These are phyloP conservation scores for Tribolium freemani DNA, from an alignment of 2,888 invertebrate genomes.

Conservation along the genomic window DNA sequence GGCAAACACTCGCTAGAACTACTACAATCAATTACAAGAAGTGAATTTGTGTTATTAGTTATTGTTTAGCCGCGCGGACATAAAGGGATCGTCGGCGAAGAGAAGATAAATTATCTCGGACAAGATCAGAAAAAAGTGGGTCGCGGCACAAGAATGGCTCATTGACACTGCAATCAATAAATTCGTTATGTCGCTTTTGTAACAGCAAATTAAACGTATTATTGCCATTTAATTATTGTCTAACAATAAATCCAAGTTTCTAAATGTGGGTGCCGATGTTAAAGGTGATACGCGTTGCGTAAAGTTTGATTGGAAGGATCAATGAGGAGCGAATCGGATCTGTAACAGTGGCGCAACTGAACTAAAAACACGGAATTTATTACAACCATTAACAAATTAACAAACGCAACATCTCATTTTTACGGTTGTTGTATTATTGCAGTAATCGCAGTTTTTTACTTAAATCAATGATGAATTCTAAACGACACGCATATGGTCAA, in stretches of 20 bases:
- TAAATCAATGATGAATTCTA: background rate
- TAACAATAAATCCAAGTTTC: constrained; percentile 17
- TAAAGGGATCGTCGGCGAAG: background rate
- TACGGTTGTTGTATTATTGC: background rate
- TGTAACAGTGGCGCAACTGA: background rate
- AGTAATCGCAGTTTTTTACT: background rate
- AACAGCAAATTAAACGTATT: constrained; percentile 16
- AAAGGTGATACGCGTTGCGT: constrained; percentile 20
- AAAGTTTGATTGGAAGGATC: background rate
- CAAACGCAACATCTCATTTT: background rate
- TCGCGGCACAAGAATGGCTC: constrained; percentile 6
- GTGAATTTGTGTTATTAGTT: constrained; percentile 20
- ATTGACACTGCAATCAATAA: constrained; percentile 14
- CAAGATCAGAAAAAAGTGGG: constrained; percentile 28
- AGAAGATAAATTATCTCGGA: background rate
- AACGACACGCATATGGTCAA: background rate
- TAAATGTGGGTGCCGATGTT: constrained; percentile 15
- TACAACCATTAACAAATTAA: background rate
- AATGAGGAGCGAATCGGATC: background rate
- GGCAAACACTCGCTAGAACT: background rate
- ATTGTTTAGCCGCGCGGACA: constrained; percentile 9
- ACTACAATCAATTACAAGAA: constrained; percentile 31
- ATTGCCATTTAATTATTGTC: constrained; percentile 27
- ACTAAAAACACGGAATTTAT: background rate
- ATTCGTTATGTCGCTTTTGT: constrained; percentile 19